Evolutionary conservation across 2,113 vertebrate species (phyloP).

Genomic region (Hyaena hyaena): DNA sequence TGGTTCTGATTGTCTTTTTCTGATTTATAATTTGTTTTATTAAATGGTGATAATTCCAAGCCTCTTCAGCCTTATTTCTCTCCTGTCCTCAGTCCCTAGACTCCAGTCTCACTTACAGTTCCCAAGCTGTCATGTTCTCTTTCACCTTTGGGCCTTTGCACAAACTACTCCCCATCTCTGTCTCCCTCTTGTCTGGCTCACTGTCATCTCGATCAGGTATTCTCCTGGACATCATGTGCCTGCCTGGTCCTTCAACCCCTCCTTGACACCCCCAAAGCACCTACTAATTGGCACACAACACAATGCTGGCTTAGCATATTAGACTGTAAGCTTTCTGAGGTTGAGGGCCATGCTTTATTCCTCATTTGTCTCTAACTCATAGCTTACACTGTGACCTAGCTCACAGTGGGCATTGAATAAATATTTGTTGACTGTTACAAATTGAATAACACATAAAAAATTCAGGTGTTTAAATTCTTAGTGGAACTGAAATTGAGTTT

Average conservation of each 20-base stretch:
- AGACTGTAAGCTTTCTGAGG: neutral
- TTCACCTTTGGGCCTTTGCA: neutral
- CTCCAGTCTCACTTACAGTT: neutral
- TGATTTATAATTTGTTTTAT: neutral
- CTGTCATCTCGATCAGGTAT: neutral
- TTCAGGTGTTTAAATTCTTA: neutral
- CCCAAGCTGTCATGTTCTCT: neutral
- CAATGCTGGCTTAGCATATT: neutral
- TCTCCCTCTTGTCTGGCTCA: neutral
- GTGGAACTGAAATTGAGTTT: neutral
- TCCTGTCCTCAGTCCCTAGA: neutral
- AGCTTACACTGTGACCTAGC: neutral
- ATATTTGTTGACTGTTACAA: neutral
- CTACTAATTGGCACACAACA: neutral
- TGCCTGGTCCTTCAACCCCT: neutral
- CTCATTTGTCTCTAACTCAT: neutral
- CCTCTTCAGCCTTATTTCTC: neutral
- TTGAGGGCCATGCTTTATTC: neutral
- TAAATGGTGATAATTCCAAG: neutral
- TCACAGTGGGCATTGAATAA: neutral
- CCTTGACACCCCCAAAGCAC: neutral
- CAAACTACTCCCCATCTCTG: neutral
- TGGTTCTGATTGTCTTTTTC: neutral
- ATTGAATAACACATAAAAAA: neutral
- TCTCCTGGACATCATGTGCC: neutral